These are phyloP conservation scores for Acleris laterana DNA, from an alignment of 2,888 invertebrate genomes.

Conservation along the genomic window DNA sequence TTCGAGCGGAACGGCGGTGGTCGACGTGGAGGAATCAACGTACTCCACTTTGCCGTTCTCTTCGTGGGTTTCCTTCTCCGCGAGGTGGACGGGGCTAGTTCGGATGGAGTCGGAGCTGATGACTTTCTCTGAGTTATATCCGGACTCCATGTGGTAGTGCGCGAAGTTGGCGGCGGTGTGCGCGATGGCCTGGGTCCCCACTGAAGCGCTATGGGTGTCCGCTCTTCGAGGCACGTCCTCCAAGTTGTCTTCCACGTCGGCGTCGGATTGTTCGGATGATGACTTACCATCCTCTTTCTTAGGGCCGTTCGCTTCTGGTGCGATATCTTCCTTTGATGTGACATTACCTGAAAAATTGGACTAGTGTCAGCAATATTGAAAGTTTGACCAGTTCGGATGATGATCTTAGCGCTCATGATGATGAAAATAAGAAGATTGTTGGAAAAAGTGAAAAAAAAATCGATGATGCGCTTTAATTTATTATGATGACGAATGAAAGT, in stretches of 20 bases:
- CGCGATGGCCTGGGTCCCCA: slow-evolving; percentile 62
- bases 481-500: too few relatives aligned
- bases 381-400: too few relatives aligned
- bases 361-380: too few relatives aligned
- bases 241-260: slow-evolving; percentile 92
- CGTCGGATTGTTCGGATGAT: slow-evolving; percentile 89
- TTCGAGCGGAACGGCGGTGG: slow-evolving; percentile 64
- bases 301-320: slow-evolving; percentile 61
- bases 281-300: slow-evolving; percentile 80
- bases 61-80: slow-evolving; percentile 83
- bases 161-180: slow-evolving; percentile 78
- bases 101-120: slow-evolving; percentile 77
- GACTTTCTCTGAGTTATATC: slow-evolving; percentile 85
- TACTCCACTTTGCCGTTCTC: slow-evolving; percentile 84
- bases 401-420: too few relatives aligned
- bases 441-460: too few relatives aligned
- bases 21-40: slow-evolving; percentile 69
- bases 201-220: slow-evolving; percentile 59
- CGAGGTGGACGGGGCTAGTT: slow-evolving; percentile 74
- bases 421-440: too few relatives aligned
- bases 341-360: slow-evolving; percentile 62
- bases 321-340: slow-evolving; percentile 61
- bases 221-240: slow-evolving; percentile 79
- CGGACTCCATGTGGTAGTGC: slow-evolving; percentile 85
- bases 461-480: too few relatives aligned